These are phyloP conservation scores for Sebastes hubbsi DNA, from an alignment of 2,797 vertebrate genomes.

Conservation along the genomic window DNA sequence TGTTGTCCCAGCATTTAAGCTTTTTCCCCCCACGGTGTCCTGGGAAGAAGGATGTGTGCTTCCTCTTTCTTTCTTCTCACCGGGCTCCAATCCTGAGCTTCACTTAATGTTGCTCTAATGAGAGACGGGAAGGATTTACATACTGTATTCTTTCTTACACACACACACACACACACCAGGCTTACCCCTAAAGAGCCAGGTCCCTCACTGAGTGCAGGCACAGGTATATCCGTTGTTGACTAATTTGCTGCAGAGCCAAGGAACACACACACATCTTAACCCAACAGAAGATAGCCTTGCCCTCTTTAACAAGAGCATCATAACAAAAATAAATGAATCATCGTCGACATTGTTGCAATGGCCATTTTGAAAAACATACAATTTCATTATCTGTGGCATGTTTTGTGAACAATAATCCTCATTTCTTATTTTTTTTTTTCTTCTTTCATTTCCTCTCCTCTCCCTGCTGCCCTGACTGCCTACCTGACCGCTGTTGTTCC, in stretches of 20 bases:
- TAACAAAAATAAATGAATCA: not conserved
- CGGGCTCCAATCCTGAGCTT: not conserved
- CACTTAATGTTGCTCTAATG: constrained; percentile 21
- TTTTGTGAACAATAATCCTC: constrained; percentile 7
- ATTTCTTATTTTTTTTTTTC: constrained; percentile 36
- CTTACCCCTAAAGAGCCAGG: not conserved
- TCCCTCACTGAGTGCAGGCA: constrained; percentile 9
- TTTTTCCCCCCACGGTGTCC: not conserved
- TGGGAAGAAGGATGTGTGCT: constrained; percentile 1
- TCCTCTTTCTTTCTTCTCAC: not conserved
- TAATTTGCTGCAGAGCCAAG: constrained; percentile 16
- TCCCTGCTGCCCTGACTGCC: constrained; percentile 24
- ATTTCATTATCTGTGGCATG: not conserved
- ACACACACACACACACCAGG: not conserved
- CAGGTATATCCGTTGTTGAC: constrained; percentile 13
- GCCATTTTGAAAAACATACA: not conserved
- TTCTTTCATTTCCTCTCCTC: constrained; percentile 64
- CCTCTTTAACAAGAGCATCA: not conserved
- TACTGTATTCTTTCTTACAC: not conserved
- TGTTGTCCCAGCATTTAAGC: constrained; percentile 15
- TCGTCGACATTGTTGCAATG: not conserved
- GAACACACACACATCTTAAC: not conserved
- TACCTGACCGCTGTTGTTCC: constrained; percentile 47
- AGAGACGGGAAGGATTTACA: not conserved
- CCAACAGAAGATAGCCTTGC: not conserved